These are phyloP conservation scores for Turritopsis rubra DNA, from an alignment of 30 jellyfish, hydroid and myxozoan species.

Conservation along the genomic window DNA sequence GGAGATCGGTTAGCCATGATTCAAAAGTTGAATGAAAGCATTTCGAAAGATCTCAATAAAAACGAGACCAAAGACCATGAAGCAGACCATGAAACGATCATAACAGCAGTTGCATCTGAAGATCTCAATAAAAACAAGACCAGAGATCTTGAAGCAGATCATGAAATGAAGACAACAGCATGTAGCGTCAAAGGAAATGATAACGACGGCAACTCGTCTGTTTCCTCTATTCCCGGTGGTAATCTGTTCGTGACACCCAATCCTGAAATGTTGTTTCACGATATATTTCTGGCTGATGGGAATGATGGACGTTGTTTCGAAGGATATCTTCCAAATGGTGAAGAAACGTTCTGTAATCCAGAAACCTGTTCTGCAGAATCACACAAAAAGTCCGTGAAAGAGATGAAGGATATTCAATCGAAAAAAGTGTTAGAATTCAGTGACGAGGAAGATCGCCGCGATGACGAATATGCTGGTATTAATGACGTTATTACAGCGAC, in stretches of 20 bases:
- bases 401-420: neutral
- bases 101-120: neutral
- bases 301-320: neutral
- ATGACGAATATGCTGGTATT: neutral
- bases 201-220: neutral
- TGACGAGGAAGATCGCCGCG: neutral
- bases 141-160: neutral
- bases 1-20: neutral
- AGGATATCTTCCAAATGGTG: neutral
- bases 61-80: neutral
- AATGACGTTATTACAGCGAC: neutral
- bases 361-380: neutral
- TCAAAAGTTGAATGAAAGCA: neutral
- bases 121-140: neutral
- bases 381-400: neutral
- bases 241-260: neutral
- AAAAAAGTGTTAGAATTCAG: neutral
- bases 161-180: neutral
- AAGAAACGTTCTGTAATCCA: constrained; percentile 6
- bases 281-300: neutral
- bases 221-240: neutral
- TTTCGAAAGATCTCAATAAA: neutral
- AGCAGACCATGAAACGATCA: neutral
- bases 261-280: neutral
- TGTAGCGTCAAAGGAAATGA: neutral